phyloP scores from a whole-genome alignment of 2,888 invertebrate species.

The Eupithecia subumbrata region DNA sequence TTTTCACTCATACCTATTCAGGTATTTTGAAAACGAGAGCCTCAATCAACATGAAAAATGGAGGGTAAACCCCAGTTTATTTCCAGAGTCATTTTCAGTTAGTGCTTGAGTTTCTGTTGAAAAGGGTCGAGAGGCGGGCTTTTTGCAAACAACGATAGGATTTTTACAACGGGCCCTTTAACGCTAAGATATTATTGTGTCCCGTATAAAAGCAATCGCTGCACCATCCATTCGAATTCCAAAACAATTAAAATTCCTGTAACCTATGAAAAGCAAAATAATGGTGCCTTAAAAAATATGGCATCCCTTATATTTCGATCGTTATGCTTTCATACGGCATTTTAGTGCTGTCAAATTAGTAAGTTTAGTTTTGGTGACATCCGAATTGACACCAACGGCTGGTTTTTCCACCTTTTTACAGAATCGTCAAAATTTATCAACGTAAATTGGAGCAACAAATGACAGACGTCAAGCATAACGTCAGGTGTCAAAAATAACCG shows the following conservation, averaged over 20 bases:
- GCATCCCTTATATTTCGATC: too few species aligned
- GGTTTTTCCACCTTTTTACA: not conserved
- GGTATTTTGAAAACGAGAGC: constrained; percentile 7
- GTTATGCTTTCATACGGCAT: too few species aligned
- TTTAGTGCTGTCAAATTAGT: not conserved
- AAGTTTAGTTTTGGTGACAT: not conserved
- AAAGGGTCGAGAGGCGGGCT: constrained; percentile 21
- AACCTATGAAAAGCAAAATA: too few species aligned
- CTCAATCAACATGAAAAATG: constrained; percentile 7
- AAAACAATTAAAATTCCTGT: too few species aligned
- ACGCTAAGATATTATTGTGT: not conserved
- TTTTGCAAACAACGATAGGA: constrained; percentile 8
- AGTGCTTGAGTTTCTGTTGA: constrained; percentile 25
- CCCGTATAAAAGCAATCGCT: not conserved
- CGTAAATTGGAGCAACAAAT: not conserved
- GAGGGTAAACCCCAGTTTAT: constrained; percentile 23
- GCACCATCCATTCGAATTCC: not conserved
- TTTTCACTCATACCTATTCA: not conserved
- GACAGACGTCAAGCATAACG: not conserved
- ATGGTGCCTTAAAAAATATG: too few species aligned
- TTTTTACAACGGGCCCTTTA: constrained; percentile 7
- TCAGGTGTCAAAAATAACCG: not conserved
- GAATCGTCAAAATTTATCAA: not conserved
- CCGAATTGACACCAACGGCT: not conserved
- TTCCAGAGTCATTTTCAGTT: constrained; percentile 20